A percentile compares a stretch with the other conserved stretches of the same genome.
Conservation (phyloP, 2,113 vertebrate genomes). For the Ailurus styani region DNA sequence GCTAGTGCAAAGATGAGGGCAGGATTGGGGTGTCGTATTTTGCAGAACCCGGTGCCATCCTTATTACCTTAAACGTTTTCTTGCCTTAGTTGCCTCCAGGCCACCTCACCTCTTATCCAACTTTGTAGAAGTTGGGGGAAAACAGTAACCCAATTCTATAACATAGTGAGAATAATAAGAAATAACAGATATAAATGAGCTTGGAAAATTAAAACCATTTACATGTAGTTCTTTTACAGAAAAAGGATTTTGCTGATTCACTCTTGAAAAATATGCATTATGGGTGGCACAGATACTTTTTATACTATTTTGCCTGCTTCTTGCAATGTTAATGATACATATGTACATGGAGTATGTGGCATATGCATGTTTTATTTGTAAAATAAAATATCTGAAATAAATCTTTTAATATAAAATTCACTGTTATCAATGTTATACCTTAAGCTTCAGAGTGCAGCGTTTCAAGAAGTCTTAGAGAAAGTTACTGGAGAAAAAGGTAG, state of each 20-base stretch:
- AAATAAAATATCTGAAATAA: neutral
- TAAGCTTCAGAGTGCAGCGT: neutral
- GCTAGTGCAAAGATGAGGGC: neutral
- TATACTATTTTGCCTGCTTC: neutral
- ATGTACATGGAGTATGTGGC: neutral
- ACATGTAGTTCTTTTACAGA: neutral
- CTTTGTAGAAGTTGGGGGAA: neutral
- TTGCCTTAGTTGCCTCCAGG: neutral
- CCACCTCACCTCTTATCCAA: neutral
- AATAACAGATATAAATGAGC: neutral
- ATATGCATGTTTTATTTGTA: neutral
- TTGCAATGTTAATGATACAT: neutral
- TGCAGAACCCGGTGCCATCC: neutral
- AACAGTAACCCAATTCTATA: neutral
- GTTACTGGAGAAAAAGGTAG: neutral
- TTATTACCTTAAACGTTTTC: neutral
- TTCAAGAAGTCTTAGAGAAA: neutral
- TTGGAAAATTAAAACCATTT: neutral
- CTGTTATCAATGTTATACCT: neutral
- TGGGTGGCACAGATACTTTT: neutral
- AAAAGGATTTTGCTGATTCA: neutral
- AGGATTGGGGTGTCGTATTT: neutral
- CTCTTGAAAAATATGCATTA: neutral
- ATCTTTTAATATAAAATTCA: neutral
- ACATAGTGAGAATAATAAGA: neutral